These are phyloP conservation scores for Ceuthmochares aereus DNA, from an alignment of 2,113 vertebrate genomes.

Conservation along the genomic window DNA sequence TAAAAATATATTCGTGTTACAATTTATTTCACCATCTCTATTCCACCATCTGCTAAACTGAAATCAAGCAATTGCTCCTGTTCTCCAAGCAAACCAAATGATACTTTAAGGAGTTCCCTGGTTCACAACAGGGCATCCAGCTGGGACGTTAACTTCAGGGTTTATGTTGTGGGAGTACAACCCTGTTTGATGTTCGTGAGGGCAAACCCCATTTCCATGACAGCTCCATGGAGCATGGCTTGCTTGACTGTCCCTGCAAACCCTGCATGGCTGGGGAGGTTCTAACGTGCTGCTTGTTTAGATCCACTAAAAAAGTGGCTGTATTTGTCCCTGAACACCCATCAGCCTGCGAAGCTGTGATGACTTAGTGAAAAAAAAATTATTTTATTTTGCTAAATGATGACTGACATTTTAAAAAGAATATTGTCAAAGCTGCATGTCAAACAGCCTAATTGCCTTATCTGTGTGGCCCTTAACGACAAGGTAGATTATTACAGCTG, in stretches of 20 bases:
- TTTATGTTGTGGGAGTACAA: background rate
- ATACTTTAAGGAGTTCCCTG: too few relatives aligned
- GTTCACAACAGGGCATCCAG: background rate
- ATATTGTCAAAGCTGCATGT: background rate
- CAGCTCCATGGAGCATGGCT: background rate
- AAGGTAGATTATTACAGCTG: background rate
- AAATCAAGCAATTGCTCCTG: background rate
- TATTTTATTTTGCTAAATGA: background rate
- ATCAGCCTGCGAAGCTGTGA: background rate
- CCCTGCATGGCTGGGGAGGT: fast-evolving
- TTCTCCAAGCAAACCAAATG: background rate
- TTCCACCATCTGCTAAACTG: background rate
- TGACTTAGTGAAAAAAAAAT: background rate
- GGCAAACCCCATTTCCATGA: background rate
- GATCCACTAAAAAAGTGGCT: background rate
- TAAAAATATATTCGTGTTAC: background rate
- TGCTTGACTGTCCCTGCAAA: fast-evolving
- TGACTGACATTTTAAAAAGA: background rate
- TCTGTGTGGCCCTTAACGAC: background rate
- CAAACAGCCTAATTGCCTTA: background rate
- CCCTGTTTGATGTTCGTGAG: fast-evolving
- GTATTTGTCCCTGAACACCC: background rate
- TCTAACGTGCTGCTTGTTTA: background rate
- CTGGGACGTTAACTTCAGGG: background rate
- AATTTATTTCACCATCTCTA: background rate